Percentiles rank a stretch among this genome's conserved stretches.
These are phyloP conservation scores for Pithys albifrons DNA, from an alignment of 2,113 vertebrate genomes.

Conservation along the genomic window DNA sequence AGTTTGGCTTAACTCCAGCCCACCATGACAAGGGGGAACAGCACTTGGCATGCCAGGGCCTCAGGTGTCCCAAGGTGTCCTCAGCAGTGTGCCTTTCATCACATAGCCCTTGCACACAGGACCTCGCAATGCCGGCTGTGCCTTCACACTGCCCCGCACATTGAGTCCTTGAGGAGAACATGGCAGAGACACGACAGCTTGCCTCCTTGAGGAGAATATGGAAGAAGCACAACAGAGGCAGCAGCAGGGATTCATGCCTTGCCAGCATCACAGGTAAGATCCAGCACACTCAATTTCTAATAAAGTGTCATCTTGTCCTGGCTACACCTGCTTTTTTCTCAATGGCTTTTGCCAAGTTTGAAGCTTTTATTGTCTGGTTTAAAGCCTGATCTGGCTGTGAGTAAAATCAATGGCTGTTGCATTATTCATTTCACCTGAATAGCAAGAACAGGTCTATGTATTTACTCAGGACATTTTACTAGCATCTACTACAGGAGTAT, in stretches of 20 bases:
- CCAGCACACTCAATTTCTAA: background rate
- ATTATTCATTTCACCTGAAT: background rate
- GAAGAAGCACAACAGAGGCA: background rate
- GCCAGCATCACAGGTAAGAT: background rate
- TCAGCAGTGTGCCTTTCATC: background rate
- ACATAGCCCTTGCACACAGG: rapidly evolving
- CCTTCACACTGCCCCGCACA: rapidly evolving
- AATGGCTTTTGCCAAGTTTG: background rate
- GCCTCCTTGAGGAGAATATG: background rate
- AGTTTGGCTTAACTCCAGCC: background rate
- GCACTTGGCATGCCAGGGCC: too few species aligned
- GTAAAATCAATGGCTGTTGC: background rate
- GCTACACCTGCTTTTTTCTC: background rate
- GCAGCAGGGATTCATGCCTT: background rate
- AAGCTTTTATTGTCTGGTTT: background rate
- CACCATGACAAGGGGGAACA: rapidly evolving
- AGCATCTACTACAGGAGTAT: background rate
- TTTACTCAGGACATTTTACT: background rate
- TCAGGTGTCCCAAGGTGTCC: background rate
- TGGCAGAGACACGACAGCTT: rapidly evolving
- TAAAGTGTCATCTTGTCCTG: background rate
- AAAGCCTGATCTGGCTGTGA: rapidly evolving
- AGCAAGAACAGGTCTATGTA: background rate
- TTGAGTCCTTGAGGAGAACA: background rate
- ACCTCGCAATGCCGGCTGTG: rapidly evolving